Base-by-base conservation (phyloP, 2,113 vertebrate genomes). In the Anguilla rostrata region DNA sequence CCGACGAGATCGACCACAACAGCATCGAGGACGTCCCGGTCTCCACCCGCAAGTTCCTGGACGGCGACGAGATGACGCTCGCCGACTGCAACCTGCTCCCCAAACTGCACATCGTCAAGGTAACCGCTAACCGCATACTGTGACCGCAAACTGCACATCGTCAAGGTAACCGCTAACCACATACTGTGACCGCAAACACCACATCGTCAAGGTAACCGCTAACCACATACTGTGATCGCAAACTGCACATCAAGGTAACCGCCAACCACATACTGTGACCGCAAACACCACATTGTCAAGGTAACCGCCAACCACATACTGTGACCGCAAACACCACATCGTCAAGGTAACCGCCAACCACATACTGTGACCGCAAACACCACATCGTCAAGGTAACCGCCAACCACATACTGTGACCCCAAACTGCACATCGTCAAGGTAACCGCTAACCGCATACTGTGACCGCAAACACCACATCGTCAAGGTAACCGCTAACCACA, bases 31-130 rank as follows among this genome's bases (percentile, higher is more conserved):
- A 99, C 9, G 57, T 98, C 81, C 90, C 96, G 12, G 88, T 94
- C 43, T 99, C 98, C 46, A 95, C 88, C 2, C 97, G 98, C 85
- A 98, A 94, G 87, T 99, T 99, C 92, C 88, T 99, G 94, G 98
- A 99, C 1, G 98, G 98, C 3, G 96, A 99, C 0, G 97, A 99
- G 87, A 99, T 99, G 98, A 99, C 98, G 0, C 81, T 99, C 88
- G 98, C 98, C 0, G 98, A 99, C 92, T 99, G 98, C 88, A 99
- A 99, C 94, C 94, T 99, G 92, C 96, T 99, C 79, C 98, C 98
- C 84, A 99, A 99, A 82, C 95, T 99, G 81, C 98, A 99, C 91
- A 99, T 99, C 66, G 97, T 99, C 88, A 99, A 99, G 96, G 98
- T 98, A 82, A 86, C 15, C 29, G 18, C 16, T 0, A 5, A 46